Evolutionary conservation across 2,888 invertebrate species (phyloP).

Genomic region (Drosophila longiperda): DNA sequence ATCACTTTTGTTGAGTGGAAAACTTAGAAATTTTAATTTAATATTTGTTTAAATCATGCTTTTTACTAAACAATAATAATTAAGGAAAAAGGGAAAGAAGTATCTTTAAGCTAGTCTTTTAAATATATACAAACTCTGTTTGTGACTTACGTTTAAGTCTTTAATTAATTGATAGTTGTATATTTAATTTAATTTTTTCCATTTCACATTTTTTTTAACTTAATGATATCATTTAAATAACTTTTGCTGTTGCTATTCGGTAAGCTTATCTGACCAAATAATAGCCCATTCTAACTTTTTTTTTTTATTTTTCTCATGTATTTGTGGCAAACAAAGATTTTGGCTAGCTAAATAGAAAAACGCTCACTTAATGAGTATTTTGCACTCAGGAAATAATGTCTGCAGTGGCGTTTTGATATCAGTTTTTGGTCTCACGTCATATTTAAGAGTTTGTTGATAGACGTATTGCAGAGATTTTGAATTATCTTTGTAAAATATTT

Average conservation of each 20-base stretch:
- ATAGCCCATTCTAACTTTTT: background rate
- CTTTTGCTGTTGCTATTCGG: background rate
- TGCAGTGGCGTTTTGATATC: background rate
- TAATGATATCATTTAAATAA: background rate
- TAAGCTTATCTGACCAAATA: conserved; percentile 14
- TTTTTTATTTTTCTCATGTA: background rate
- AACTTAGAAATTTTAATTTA: conserved; percentile 16
- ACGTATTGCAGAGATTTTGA: conserved; percentile 10
- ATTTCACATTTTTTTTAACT: background rate
- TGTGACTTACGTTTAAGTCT: background rate
- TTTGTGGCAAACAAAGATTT: background rate
- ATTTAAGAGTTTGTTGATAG: conserved; percentile 10
- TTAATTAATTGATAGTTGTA: background rate
- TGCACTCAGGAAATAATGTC: background rate
- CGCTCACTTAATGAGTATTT: background rate
- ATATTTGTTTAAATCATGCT: conserved; percentile 6
- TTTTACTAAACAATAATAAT: background rate
- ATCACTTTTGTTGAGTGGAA: background rate
- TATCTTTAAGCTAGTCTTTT: background rate
- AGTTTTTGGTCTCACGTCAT: conserved; percentile 1
- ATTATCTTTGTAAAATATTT: conserved; percentile 32
- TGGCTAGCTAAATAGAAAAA: background rate
- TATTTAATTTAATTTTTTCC: background rate
- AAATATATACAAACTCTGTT: background rate
- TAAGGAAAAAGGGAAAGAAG: background rate